Percentiles rank a stretch among this genome's conserved stretches.
Conservation (phyloP, 2,888 invertebrate genomes). For the Hedya salicella region DNA sequence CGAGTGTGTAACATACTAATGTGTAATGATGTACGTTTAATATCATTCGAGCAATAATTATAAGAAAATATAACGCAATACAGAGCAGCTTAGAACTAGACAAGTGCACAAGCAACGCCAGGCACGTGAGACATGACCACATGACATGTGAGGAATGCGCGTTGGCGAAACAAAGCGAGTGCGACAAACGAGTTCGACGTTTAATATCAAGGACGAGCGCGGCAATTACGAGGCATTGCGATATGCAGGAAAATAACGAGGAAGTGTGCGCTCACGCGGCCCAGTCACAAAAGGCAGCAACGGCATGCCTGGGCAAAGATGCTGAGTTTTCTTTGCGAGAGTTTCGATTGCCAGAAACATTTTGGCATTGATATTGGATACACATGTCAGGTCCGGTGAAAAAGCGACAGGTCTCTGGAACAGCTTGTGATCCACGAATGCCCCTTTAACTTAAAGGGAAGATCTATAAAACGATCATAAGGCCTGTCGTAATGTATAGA, state of each 20-base stretch:
- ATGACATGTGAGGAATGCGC: conserved; percentile 7
- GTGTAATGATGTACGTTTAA: too few relatives aligned
- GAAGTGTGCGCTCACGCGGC: not conserved
- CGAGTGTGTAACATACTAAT: too few relatives aligned
- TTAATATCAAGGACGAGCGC: conserved; percentile 11
- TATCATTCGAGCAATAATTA: too few relatives aligned
- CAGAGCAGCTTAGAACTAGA: too few relatives aligned
- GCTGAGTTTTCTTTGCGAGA: not conserved
- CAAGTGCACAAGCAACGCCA: too few relatives aligned
- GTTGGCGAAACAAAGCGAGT: conserved; percentile 12
- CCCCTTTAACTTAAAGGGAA: too few relatives aligned
- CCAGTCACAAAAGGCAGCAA: conserved; percentile 1
- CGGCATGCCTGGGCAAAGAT: not conserved
- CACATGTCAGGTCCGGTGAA: not conserved
- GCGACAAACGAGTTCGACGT: conserved; percentile 13
- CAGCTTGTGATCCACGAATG: too few relatives aligned
- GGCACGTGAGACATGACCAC: too few relatives aligned
- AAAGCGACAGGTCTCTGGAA: too few relatives aligned
- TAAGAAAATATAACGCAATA: too few relatives aligned
- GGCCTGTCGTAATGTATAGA: too few relatives aligned
- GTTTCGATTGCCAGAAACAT: not conserved
- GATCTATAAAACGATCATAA: too few relatives aligned
- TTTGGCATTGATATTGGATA: not conserved
- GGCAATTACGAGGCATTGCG: not conserved
- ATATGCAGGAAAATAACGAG: conserved; percentile 11